Conservation (phyloP, 2,113 vertebrate species). For the Mastomys coucha region DNA sequence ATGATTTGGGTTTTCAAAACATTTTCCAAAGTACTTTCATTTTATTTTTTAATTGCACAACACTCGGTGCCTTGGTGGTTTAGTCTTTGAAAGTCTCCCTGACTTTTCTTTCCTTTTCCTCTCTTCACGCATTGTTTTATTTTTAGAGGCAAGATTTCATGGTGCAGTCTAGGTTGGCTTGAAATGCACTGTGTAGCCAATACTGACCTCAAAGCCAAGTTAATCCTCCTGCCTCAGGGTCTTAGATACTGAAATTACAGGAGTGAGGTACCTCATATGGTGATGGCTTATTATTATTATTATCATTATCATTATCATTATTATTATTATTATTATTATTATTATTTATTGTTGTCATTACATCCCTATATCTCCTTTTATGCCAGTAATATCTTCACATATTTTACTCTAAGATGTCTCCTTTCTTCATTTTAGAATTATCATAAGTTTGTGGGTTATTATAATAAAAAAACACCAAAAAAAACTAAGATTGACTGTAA, state of each 20-base stretch:
- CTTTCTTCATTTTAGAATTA: neutral
- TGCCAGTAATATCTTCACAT: neutral
- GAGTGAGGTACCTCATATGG: neutral
- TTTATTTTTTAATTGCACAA: neutral
- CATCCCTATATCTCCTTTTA: neutral
- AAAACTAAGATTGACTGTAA: neutral
- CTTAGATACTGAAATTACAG: neutral
- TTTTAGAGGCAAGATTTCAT: neutral
- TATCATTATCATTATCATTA: neutral
- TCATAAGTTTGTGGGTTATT: neutral
- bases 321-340: neutral
- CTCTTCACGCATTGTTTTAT: neutral
- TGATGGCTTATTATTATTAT: neutral
- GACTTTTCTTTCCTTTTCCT: neutral
- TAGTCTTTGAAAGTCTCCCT: neutral
- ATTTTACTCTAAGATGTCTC: neutral
- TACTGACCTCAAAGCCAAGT: neutral
- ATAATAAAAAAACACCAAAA: neutral
- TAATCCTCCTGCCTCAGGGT: neutral
- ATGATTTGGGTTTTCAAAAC: slow-evolving; percentile 62
- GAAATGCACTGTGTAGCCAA: neutral
- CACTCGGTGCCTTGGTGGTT: neutral
- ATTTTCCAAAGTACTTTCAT: slow-evolving; percentile 45
- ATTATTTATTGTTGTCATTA: too few relatives aligned
- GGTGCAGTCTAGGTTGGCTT: neutral